Base-by-base conservation (phyloP, 37 sponge, comb jelly and placozoan genomes). In the Chondrosia reniformis region DNA sequence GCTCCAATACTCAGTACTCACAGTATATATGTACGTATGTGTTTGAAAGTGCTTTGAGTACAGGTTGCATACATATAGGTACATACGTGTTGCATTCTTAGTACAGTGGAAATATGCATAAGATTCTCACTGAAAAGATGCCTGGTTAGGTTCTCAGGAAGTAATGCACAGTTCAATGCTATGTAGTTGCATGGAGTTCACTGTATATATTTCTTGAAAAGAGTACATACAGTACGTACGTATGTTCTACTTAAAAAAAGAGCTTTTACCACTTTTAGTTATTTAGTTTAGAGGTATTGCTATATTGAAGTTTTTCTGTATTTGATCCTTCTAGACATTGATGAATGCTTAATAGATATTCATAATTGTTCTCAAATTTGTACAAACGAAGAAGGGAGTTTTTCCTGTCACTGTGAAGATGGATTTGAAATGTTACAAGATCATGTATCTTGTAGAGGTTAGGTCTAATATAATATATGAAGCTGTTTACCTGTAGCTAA, bases 331-430 rank as follows among this genome's bases (percentile, higher is more conserved):
- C n/a, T n/a, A 61, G 63, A 61, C n/a, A 22, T 69, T 17, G 43
- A 69, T 6, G 72, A 69, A 44, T 69, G 72, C 24, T 38, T 6
- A 9, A 19, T 17, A 2, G n/a, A 13, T 25, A 40, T 6, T 2
- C 43, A 69, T 44, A 69, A 40, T 44, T 69, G 72, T 25, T 39
- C 41, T 69, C 24, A 69, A 25, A n/a, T 38, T 1, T 69, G 72
- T 6, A 40, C 5, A 21, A 69, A 69, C 43, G 42, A 41, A 1
- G 3, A 13, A 19, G 72, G 72, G 42, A 21, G 43, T 0, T 69
- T 40, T 44, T 21, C 15, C 15, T 69, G 72, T 40, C 15, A 25
- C 1, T 69, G 72, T 37, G 42, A 24, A 13, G 10, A 49, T 49
- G 15, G 15, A 49, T 10, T 49, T 10, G 52, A 19, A 10, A 15